Conservation (phyloP, 2,888 invertebrate species). For the Salticus scenicus region DNA sequence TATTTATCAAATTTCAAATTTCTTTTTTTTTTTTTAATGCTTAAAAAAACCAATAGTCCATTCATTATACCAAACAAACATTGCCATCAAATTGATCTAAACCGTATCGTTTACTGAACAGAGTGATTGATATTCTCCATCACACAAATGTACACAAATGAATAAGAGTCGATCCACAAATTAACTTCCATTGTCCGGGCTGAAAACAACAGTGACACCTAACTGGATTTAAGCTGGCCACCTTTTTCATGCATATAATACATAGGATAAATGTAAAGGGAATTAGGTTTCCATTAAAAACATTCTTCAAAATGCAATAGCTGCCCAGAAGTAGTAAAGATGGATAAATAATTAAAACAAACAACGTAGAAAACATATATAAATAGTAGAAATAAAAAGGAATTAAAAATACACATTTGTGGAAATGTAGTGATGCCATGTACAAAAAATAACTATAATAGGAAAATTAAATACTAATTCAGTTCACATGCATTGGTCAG, state of each 20-base stretch:
- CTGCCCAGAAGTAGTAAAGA: too few relatives aligned
- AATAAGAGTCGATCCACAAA: not conserved
- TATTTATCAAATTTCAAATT: conserved; percentile 5
- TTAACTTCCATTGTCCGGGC: conserved; percentile 27
- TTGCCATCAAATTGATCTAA: conserved; percentile 5
- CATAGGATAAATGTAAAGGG: not conserved
- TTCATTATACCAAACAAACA: conserved; percentile 20
- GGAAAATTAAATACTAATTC: too few relatives aligned
- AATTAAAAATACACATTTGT: too few relatives aligned
- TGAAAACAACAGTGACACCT: conserved; percentile 32
- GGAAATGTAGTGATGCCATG: too few relatives aligned
- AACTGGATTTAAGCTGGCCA: conserved; percentile 52
- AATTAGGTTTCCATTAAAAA: not conserved
- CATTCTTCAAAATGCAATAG: too few relatives aligned
- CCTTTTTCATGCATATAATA: conserved; percentile 27
- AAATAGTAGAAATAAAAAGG: too few relatives aligned
- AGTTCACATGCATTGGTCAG: too few relatives aligned
- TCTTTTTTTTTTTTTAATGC: too few relatives aligned
- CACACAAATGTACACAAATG: not conserved
- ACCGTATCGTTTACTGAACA: not conserved
- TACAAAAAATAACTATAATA: too few relatives aligned
- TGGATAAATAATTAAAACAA: too few relatives aligned
- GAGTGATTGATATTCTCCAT: not conserved
- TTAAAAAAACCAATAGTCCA: conserved; percentile 39
- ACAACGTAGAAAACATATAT: too few relatives aligned